Percentiles rank a stretch among this genome's conserved stretches.
Conservation (phyloP, 2,113 vertebrate genomes). For the Romanogobio albipinnatus region DNA sequence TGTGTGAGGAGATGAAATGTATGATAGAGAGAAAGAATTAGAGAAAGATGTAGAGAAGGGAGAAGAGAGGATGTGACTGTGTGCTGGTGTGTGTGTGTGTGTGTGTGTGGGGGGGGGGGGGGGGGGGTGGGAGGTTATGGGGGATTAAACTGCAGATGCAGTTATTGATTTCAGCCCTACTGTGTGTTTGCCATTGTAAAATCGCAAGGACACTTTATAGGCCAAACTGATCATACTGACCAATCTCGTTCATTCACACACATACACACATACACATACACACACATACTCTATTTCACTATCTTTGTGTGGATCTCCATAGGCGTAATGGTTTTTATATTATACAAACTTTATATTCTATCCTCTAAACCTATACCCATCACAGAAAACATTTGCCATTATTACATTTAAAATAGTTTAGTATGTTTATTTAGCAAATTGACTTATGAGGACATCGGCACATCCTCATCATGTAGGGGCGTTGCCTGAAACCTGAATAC, state of each 20-base stretch:
- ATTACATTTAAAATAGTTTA: no score
- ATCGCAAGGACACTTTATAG: slow-evolving; percentile 9
- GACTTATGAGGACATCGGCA: no score
- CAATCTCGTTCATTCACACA: background rate
- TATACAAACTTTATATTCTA: no score
- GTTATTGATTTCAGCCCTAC: slow-evolving; percentile 20
- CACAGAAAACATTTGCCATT: no score
- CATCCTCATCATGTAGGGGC: no score
- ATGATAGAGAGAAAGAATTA: background rate
- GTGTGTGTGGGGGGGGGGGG: background rate
- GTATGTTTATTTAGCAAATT: no score
- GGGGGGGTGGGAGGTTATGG: no score
- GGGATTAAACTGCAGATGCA: slow-evolving; percentile 1
- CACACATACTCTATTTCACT: no score
- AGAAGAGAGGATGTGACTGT: background rate
- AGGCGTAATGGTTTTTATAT: no score
- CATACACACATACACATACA: background rate
- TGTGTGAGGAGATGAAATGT: slow-evolving; percentile 13
- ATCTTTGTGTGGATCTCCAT: no score
- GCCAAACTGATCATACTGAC: background rate
- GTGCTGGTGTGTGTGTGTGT: background rate
- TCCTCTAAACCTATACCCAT: no score
- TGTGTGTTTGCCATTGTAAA: slow-evolving; percentile 27
- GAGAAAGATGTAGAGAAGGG: background rate
- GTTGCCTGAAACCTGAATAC: no score